A percentile compares a stretch with the other conserved stretches of the same genome.
Conservation (phyloP, 1,140 invertebrate genomes). For the Parapsyche elsis region DNA sequence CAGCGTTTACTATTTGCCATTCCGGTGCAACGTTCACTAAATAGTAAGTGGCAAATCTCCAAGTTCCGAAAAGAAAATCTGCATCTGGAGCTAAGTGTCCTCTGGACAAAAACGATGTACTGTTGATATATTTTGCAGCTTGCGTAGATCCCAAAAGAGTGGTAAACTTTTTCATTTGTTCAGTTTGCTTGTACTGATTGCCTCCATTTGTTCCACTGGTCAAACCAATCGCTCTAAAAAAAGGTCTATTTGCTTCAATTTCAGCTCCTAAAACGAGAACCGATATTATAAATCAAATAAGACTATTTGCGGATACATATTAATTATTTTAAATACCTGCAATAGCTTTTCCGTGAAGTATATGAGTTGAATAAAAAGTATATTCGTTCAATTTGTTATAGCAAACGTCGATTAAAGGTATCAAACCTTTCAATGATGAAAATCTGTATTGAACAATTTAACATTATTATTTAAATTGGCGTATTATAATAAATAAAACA, state of each 20-base stretch:
- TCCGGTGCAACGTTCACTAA: slow-evolving; percentile 70
- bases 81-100: slow-evolving; percentile 66
- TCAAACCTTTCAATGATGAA: slow-evolving; percentile 39
- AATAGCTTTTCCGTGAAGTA: slow-evolving; percentile 50
- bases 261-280: slow-evolving; percentile 48
- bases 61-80: slow-evolving; percentile 64
- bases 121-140: slow-evolving; percentile 59
- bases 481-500: slow-evolving; percentile 4
- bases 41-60: slow-evolving; percentile 64
- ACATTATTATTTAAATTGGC: slow-evolving; percentile 7
- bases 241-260: slow-evolving; percentile 40
- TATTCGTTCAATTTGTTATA: slow-evolving; percentile 47
- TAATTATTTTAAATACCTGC: slow-evolving; percentile 33
- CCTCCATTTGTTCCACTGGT: slow-evolving; percentile 31
- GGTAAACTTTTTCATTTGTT: slow-evolving; percentile 57
- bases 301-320: not conserved
- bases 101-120: slow-evolving; percentile 58
- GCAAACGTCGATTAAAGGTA: slow-evolving; percentile 33
- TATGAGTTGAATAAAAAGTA: slow-evolving; percentile 42
- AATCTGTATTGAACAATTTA: slow-evolving; percentile 46
- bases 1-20: slow-evolving; percentile 70
- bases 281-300: no score
- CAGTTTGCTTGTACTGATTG: slow-evolving; percentile 49
- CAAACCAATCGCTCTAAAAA: slow-evolving; percentile 44
- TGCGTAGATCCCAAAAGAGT: slow-evolving; percentile 57